Base-by-base conservation (phyloP, 2,797 vertebrate genomes). In the Acanthurus tractus region DNA sequence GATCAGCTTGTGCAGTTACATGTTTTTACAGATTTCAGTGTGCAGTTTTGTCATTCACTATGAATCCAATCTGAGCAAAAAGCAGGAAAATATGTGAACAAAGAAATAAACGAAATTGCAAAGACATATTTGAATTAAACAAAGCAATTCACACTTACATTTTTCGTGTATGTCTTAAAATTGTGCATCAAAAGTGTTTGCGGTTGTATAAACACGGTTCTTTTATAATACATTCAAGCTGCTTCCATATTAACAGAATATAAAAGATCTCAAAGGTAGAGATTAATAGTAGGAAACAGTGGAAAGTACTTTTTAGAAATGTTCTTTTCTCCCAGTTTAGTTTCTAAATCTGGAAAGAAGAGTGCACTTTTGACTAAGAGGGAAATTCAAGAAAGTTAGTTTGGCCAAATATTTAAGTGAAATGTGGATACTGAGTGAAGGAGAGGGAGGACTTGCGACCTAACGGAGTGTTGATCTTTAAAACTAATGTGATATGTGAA, bases 11-110 rank as follows among this genome's bases (percentile, higher is more conserved):
- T 56, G 18, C 42, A 58, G 40, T 53, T 49, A 45, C 29, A 64
- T 11, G 5, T 56, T 34, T 38, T 67, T 63, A 53, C 42, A 74
- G 55, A 59, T 78, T 52, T 74, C 61, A 25, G 11, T 45, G 49
- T 74, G 25, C 42, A 74, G 74, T 71, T 57, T 55, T 85, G 75
- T 84, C 34, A 63, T 84, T 83, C 61, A 36, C 56, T 53, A 4
- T 45, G 22, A 44, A 64, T 25, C 57, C 3, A 58, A 10, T 8
- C 13, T 45, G 40, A 63, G 17, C 8, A 17, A 17, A 20, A 11
- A 40, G 12, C 15, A 42, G 8, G 8, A 34, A 67, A 50, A 76
- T 11, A 49, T 58, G 14, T 53, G 29, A 50, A 36, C 14, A 36
- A 57, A 67, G 18, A 36, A 56, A 46, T 36, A 38, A 2, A 34